Evolutionary conservation across 2,113 vertebrate species (phyloP).

Genomic region (Ifrita kowaldi): DNA sequence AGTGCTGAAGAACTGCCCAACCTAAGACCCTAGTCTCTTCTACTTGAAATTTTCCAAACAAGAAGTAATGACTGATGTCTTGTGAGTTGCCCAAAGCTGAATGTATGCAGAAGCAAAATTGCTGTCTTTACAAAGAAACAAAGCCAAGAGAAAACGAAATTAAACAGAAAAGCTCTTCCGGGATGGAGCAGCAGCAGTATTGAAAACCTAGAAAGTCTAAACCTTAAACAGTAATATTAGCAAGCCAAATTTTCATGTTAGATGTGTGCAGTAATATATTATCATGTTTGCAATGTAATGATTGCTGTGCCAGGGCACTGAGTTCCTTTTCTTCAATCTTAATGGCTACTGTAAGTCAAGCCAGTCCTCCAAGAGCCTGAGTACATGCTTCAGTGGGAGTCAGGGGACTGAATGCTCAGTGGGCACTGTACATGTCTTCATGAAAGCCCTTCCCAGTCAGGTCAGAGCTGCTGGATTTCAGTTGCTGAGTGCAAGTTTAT

Average conservation of each 20-base stretch:
- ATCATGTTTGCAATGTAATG: neutral
- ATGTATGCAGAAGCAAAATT: neutral
- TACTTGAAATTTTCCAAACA: neutral
- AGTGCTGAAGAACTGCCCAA: neutral
- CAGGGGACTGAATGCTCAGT: neutral
- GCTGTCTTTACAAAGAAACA: neutral
- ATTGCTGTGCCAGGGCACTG: neutral
- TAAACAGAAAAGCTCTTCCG: neutral
- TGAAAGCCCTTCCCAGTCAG: neutral
- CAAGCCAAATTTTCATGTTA: neutral
- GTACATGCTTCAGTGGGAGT: neutral
- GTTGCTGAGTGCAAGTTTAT: neutral
- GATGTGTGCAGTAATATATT: neutral
- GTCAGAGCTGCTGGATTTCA: neutral
- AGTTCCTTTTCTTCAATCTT: neutral
- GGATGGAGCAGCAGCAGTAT: neutral
- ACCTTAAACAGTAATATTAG: neutral
- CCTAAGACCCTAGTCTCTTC: neutral
- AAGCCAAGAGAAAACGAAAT: neutral
- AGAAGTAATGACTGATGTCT: neutral
- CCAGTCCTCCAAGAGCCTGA: neutral
- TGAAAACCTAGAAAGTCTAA: neutral
- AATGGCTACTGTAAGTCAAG: neutral
- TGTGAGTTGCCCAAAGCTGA: neutral
- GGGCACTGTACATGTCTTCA: fast-evolving